Evolutionary conservation across 2,888 invertebrate genomes (phyloP), one percentile per base, ranked within the genome.

Genomic region (Erannis defoliaria): DNA sequence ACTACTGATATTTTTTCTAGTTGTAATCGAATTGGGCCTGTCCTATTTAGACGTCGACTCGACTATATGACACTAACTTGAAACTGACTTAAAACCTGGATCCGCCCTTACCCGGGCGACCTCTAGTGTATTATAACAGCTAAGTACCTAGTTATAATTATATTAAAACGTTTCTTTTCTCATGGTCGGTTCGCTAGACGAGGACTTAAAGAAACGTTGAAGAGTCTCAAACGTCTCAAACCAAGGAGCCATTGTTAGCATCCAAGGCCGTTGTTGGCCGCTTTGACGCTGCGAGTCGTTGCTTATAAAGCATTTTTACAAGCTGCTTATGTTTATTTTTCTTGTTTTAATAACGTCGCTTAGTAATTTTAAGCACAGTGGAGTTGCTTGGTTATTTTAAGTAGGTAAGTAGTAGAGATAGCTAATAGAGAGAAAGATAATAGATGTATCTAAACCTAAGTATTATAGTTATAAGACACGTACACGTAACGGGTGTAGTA

Each of bases 201-300:
- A 1, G 23, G 1, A 12, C 23, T 26, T 50, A 18, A 33, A 31
- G 26, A 50, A 57, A 43, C 5, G 18, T 38, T 58, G 57, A 43
- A 45, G 51, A 51, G 51, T 55, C 54, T 59, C 45, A 35, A 37
- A 35, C 40, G 51, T 55, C 54, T 59, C 45, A 35, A 37, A 35
- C 40, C 54, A 26, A 29, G 21, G 46, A 9, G 54, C 55, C 49
- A 43, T 60, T 60, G 60, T 60, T 16, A 50, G 35, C 19, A 16
- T 42, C 45, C 58, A 50, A 57, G 50, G 37, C 18, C 42, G 10
- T 31, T 43, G 54, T 42, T 55, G 54, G 60, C 42, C 60, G 33
- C 48, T 60, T 60, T 49, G 48, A 43, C 49, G 48, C 9, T 8
- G 31, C 38, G 12, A 46, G 4, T 38, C n/a, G 21, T 21, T 31